phyloP scores from a whole-genome alignment of 2,888 invertebrate species.

The Agrenia bidenticulata region DNA sequence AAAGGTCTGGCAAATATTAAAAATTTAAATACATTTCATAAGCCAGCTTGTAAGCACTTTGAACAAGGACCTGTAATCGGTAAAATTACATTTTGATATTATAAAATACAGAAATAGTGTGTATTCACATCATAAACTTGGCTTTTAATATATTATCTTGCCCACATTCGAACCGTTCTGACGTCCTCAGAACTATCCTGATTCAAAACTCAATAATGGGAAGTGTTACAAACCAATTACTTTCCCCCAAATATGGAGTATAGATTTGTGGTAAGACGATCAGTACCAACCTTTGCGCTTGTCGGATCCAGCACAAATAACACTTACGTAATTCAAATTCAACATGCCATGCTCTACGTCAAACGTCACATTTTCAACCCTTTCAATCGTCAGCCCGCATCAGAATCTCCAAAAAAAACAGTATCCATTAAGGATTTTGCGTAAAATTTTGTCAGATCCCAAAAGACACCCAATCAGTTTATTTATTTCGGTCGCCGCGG shows the following conservation, averaged over 20 bases:
- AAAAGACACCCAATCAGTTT: neutral
- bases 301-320: neutral
- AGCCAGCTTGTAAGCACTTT: neutral
- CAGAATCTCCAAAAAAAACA: neutral
- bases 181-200: neutral
- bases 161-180: neutral
- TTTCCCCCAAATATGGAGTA: neutral
- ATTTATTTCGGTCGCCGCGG: neutral
- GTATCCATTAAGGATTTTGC: neutral
- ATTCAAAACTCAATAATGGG: neutral
- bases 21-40: slow-evolving; percentile 10
- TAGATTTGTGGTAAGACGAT: neutral
- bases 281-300: neutral
- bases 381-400: neutral
- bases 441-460: neutral
- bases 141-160: neutral
- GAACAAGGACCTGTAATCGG: neutral
- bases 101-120: neutral
- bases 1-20: neutral
- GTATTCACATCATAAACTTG: neutral
- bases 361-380: neutral
- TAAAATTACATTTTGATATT: slow-evolving; percentile 6
- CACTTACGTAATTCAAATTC: neutral
- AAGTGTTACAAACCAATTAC: neutral
- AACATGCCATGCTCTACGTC: neutral